Evolutionary conservation across 2,888 invertebrate genomes (phyloP).

Genomic region (Coleophora deauratella): DNA sequence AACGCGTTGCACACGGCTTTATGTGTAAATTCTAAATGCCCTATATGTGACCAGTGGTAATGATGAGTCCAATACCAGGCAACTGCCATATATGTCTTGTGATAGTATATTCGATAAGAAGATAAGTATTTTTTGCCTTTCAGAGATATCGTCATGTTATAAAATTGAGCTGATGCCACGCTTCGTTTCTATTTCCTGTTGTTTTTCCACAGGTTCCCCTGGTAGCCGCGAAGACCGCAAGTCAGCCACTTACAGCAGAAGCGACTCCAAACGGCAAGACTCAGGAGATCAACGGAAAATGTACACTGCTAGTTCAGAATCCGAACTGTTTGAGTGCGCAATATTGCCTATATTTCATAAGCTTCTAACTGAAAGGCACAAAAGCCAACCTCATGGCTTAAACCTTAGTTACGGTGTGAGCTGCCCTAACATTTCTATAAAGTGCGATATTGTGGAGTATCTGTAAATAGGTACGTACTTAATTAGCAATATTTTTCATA

Average conservation of each 20-base stretch:
- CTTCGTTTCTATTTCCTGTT: too few species aligned
- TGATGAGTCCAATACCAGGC: too few species aligned
- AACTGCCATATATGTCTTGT: too few species aligned
- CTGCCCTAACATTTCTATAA: constrained; percentile 95
- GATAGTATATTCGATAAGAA: too few species aligned
- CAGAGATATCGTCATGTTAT: too few species aligned
- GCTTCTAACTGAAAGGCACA: constrained; percentile 87
- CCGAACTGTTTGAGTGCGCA: constrained; percentile 87
- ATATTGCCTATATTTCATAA: constrained; percentile 94
- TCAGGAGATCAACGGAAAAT: constrained; percentile 66
- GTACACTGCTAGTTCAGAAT: constrained; percentile 87
- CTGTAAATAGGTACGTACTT: constrained; percentile 69
- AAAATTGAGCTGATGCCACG: too few species aligned
- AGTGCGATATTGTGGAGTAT: constrained; percentile 96
- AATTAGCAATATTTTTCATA: too few species aligned
- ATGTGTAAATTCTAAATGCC: too few species aligned
- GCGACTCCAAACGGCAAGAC: constrained; percentile 59
- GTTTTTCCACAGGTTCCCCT: constrained; percentile 43
- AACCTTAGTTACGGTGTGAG: constrained; percentile 86
- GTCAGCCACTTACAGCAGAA: constrained; percentile 61
- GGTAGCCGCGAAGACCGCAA: constrained; percentile 63
- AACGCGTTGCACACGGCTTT: too few species aligned
- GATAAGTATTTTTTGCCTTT: too few species aligned
- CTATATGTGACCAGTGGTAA: too few species aligned
- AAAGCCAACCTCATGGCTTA: constrained; percentile 78